phyloP scores from a whole-genome alignment of 53 echinoderm and acorn worm species.

The Patiria pectinifera region DNA sequence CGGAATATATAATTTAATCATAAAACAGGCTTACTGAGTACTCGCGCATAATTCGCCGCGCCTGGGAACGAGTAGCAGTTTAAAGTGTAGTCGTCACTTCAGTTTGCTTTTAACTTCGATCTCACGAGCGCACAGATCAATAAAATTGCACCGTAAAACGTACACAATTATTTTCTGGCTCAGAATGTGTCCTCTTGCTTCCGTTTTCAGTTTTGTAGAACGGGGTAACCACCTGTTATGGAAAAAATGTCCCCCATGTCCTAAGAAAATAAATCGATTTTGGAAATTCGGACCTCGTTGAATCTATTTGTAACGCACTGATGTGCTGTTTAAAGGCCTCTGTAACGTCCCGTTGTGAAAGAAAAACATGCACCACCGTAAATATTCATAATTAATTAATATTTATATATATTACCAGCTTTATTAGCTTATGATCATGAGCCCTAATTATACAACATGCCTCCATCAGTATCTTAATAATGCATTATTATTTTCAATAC shows the following conservation, averaged over 20 bases:
- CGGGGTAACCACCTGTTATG: too few species aligned
- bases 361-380: too few species aligned
- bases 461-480: too few species aligned
- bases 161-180: neutral
- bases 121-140: neutral
- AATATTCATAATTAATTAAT: too few species aligned
- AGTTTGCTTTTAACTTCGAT: neutral
- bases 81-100: neutral
- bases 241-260: neutral
- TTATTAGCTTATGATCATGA: too few species aligned
- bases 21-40: neutral
- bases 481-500: too few species aligned
- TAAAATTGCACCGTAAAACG: neutral
- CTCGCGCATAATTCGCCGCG: constrained; percentile 31
- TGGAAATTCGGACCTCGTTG: neutral
- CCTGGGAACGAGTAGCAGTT: neutral
- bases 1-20: constrained; percentile 45
- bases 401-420: too few species aligned
- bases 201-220: too few species aligned
- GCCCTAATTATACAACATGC: too few species aligned
- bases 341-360: too few species aligned
- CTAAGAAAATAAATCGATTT: neutral
- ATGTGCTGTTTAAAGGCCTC: too few species aligned
- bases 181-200: too few species aligned
- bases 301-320: neutral